These are phyloP conservation scores for Pseudobourletiella spinata DNA, from an alignment of 1,140 invertebrate species.

Conservation along the genomic window DNA sequence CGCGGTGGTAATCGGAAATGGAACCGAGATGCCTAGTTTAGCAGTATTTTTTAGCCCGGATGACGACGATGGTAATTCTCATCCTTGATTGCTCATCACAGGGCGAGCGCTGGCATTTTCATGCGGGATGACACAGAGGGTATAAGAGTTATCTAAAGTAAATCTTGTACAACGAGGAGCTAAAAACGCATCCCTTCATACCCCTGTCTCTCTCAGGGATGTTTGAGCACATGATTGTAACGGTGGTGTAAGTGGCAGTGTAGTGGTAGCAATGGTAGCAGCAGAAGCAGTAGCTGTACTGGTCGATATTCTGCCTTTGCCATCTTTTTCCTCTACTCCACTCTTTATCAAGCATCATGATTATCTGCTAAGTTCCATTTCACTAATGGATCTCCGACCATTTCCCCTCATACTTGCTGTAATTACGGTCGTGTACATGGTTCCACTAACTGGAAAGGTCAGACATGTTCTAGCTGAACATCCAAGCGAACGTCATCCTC, in stretches of 20 bases:
- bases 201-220: neutral
- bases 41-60: too few species aligned
- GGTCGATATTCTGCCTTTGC: neutral
- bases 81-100: too few species aligned
- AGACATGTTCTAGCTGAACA: neutral
- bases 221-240: neutral
- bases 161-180: neutral
- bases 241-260: neutral
- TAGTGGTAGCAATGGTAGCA: too few species aligned
- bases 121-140: too few species aligned
- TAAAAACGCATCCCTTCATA: neutral
- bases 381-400: constrained; percentile 20
- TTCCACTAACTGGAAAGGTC: neutral
- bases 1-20: too few species aligned
- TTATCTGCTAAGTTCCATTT: constrained; percentile 26
- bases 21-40: too few species aligned
- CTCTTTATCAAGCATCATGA: constrained; percentile 2
- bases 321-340: neutral
- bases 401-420: constrained; percentile 1
- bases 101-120: too few species aligned
- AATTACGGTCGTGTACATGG: neutral
- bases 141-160: too few species aligned
- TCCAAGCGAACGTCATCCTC: neutral
- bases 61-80: too few species aligned
- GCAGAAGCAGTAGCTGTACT: too few species aligned